Evolutionary conservation across 1,140 invertebrate genomes (phyloP), one percentile per base, ranked within the genome.

Genomic region (Pseudomyrmex gracilis): DNA sequence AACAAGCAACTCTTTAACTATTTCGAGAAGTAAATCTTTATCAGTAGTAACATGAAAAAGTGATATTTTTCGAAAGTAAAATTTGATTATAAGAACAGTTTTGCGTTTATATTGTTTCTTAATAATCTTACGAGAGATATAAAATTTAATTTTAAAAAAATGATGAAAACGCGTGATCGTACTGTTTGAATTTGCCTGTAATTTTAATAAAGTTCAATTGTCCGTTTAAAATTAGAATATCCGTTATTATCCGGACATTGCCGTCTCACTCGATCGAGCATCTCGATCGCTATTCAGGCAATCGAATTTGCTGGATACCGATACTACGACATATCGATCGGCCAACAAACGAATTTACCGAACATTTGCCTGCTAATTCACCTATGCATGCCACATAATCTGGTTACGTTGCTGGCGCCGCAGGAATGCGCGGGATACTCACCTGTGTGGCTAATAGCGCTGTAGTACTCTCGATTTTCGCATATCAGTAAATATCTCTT

Each of bases 311-410:
- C 57, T 53, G 87, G 24, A 47, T 74, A 55, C 74, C 60, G 60
- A 83, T 83, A 74, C 57, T 20, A 47, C 17, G 34, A 58, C 34
- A 61, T 58, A 73, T 83, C 58, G 66, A 85, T 83, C 73, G 83
- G 64, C 66, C 76, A 67, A 82, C 78, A 88, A 91, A 90, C 87
- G 90, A 91, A 89, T 91, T 90, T 90, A 87, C 77, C 84, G 85
- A 89, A 90, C 87, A 89, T 87, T 91, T 90, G 87, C 89, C 61
- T 87, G 87, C 83, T 90, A 91, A 91, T 91, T 91, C 90, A 87
- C 89, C 89, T 90, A 89, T 90, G 86, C 89, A 80, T 89, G 71
- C 88, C 68, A 70, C 87, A 87, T 90, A 91, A 91, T 91, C 86
- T 82, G 85, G 90, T 91, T 91, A 90, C 88, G 85, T 89, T 82